Evolutionary conservation across 1,140 invertebrate genomes (phyloP).

Genomic region (Drosophila mauritiana): DNA sequence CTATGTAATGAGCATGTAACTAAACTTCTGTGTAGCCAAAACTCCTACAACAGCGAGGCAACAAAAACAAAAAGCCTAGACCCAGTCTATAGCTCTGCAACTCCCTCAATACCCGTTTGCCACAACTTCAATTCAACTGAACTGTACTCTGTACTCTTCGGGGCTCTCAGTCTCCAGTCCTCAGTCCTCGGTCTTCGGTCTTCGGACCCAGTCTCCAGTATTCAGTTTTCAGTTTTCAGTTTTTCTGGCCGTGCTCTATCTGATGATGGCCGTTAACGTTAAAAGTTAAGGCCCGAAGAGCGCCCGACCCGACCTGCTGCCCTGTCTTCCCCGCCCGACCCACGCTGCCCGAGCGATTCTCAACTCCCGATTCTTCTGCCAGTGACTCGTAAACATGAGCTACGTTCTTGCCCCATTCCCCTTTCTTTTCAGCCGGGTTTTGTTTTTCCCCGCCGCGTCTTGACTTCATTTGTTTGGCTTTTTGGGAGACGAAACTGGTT

Average conservation of each 20-base stretch:
- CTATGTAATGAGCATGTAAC: conserved; percentile 82
- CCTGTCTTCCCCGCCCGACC: conserved; percentile 1
- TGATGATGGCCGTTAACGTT: conserved; percentile 82
- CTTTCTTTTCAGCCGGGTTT: conserved; percentile 43
- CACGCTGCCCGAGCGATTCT: not conserved
- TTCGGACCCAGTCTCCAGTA: conserved; percentile 6
- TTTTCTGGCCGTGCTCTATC: conserved; percentile 64
- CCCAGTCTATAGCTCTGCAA: conserved; percentile 28
- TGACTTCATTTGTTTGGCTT: conserved; percentile 83
- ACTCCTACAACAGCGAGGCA: conserved; percentile 77
- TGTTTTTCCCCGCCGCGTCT: conserved; percentile 44
- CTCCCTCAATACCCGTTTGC: conserved; percentile 73
- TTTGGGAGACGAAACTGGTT: conserved; percentile 83
- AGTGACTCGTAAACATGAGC: conserved; percentile 74
- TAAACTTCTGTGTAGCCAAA: conserved; percentile 81
- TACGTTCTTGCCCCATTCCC: conserved; percentile 66
- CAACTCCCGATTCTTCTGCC: conserved; percentile 16
- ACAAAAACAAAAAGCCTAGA: conserved; percentile 51
- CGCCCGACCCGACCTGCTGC: conserved; percentile 71
- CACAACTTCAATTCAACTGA: conserved; percentile 77
- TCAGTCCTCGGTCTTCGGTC: conserved; percentile 8
- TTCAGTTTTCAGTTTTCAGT: conserved; percentile 9
- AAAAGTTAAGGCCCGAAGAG: conserved; percentile 71
- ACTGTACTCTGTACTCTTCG: conserved; percentile 47
- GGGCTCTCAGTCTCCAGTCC: conserved; percentile 10